Evolutionary conservation across 2,113 vertebrate species (phyloP), one percentile per base, ranked within the genome.

Genomic region (Carassius auratus): DNA sequence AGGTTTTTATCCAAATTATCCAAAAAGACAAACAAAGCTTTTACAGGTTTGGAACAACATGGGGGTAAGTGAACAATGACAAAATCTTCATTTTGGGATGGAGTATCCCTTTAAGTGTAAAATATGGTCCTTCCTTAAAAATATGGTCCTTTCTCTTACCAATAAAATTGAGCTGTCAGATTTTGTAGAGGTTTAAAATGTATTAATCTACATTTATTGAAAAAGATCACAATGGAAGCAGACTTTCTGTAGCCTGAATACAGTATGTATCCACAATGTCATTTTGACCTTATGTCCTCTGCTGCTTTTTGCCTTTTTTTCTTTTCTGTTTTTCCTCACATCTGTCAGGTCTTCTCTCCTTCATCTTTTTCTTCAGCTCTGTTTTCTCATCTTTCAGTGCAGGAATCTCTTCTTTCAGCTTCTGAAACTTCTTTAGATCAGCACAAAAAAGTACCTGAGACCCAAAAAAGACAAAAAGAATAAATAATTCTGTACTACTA

Each of bases 381-480:
- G 45, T 76, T n/a, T 23, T 62, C 7, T 91, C 85, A 69, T 91
- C 88, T 38, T 86, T 87, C 80, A 93, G 91, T 38, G 85, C 7
- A 8, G 59, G n/a, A 17, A 80, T 0, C 0, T 15, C 30, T 4
- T 94, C 85, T 17, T 94, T 96, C 33, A 91, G 69, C 26, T 91
- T 90, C 90, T 94, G 94, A 89, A 96, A 96, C 91, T 93, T 96
- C 79, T 86, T 96, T 30, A 99, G 94, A 75, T 98, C 97, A 0
- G 97, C 95, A 50, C 96, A 97, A 92, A 99, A 99, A 85, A 99
- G 92, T 55, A 99, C 97, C 98, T 93, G 84, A 68, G 1, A 85
- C 85, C 38, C 23, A 3, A 87, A 30, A 38, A 50, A 66, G 5
- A 83, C n/a, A 71, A 33, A 76, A 7, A 57, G 52, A 80, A 1